Evolutionary conservation across 2,888 invertebrate species (phyloP).

Genomic region (Hofmannophila pseudospretella): DNA sequence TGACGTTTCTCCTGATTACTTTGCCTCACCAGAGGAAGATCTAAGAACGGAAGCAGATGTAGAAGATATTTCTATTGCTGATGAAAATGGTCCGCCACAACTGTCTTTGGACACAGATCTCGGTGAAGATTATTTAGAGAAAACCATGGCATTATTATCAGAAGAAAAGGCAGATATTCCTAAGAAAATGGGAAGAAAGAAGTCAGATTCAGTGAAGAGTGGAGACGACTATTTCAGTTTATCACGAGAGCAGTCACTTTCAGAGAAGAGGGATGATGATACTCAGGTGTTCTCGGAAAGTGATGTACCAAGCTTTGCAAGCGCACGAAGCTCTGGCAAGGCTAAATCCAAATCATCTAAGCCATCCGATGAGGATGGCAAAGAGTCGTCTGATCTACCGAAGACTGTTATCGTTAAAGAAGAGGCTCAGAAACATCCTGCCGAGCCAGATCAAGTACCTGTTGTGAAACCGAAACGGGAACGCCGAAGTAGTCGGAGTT

Average conservation of each 20-base stretch:
- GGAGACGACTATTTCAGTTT: slow-evolving; percentile 82
- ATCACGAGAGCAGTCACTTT: slow-evolving; percentile 78
- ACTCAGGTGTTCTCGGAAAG: slow-evolving; percentile 77
- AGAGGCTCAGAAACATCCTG: slow-evolving; percentile 29
- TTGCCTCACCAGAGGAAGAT: slow-evolving; percentile 87
- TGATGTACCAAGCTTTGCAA: slow-evolving; percentile 81
- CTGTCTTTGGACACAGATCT: slow-evolving; percentile 72
- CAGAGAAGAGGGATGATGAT: slow-evolving; percentile 79
- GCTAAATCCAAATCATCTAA: slow-evolving; percentile 51
- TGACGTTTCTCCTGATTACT: slow-evolving; percentile 91
- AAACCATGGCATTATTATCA: slow-evolving; percentile 57
- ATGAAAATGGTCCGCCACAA: slow-evolving; percentile 78
- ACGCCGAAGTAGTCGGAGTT: slow-evolving; percentile 63
- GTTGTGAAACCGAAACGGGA: slow-evolving; percentile 40
- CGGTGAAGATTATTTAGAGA: slow-evolving; percentile 77
- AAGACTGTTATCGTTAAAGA: slow-evolving; percentile 51
- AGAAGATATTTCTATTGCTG: slow-evolving; percentile 90
- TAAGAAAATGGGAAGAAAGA: slow-evolving; percentile 79
- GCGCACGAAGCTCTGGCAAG: slow-evolving; percentile 79
- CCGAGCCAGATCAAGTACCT: slow-evolving; percentile 23
- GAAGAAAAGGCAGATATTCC: slow-evolving; percentile 77
- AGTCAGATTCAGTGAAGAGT: slow-evolving; percentile 80
- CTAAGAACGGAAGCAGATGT: slow-evolving; percentile 91
- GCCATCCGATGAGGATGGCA: slow-evolving; percentile 46
- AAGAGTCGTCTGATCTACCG: slow-evolving; percentile 45